Evolutionary conservation across 2,797 vertebrate genomes (phyloP).

Genomic region (Hyperoplus immaculatus): DNA sequence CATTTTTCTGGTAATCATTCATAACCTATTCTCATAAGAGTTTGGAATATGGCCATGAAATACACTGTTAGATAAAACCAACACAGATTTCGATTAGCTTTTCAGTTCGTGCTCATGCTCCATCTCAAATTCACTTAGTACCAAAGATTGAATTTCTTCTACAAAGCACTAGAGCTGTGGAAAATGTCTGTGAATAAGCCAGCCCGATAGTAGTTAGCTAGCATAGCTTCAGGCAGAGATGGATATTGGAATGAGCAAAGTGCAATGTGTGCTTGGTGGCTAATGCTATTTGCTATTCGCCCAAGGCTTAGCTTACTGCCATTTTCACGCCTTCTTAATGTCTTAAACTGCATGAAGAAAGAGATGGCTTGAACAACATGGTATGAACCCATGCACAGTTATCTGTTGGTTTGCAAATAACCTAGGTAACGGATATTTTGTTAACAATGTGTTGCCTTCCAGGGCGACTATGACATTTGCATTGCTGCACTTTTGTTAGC

Average conservation of each 20-base stretch:
- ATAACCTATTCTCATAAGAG: conserved; percentile 71
- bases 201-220: conserved; percentile 73
- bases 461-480: conserved; percentile 32
- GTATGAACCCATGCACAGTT: conserved; percentile 39
- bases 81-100: conserved; percentile 81
- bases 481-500: conserved; percentile 14
- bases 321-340: conserved; percentile 84
- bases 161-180: conserved; percentile 71
- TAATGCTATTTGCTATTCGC: conserved; percentile 82
- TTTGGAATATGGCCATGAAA: conserved; percentile 74
- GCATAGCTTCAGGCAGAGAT: conserved; percentile 65
- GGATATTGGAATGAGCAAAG: conserved; percentile 74
- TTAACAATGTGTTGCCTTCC: conserved; percentile 35
- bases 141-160: conserved; percentile 73
- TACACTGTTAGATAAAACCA: conserved; percentile 76
- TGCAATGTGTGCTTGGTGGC: conserved; percentile 71
- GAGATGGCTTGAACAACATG: conserved; percentile 68
- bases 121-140: conserved; percentile 75
- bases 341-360: conserved; percentile 77
- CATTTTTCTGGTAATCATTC: conserved; percentile 77
- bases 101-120: conserved; percentile 63
- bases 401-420: conserved; percentile 32
- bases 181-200: conserved; percentile 80
- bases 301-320: conserved; percentile 82
- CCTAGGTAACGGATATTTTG: conserved; percentile 5